phyloP scores from a whole-genome alignment of 2,797 vertebrate species.

The Cetoscarus ocellatus region DNA sequence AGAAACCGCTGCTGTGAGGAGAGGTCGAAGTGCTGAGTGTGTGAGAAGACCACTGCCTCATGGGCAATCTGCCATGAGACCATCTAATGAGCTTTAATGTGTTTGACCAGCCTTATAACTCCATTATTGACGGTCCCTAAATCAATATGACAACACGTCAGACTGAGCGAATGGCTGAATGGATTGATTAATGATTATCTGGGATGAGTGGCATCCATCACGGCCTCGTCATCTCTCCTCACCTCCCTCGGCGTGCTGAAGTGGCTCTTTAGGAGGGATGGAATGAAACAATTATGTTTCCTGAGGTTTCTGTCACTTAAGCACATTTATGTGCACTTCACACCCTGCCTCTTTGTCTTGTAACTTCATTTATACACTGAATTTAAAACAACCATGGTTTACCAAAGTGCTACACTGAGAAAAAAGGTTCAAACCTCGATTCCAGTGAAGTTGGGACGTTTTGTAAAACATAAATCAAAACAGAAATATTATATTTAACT shows the following conservation, averaged over 20 bases:
- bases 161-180: conserved; percentile 64
- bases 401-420: no score
- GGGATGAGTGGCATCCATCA: conserved; percentile 76
- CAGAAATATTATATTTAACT: no score
- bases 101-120: conserved; percentile 77
- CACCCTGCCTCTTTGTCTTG: no score
- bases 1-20: conserved; percentile 37
- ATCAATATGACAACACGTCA: conserved; percentile 81
- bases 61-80: conserved; percentile 72
- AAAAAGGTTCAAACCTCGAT: no score
- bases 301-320: no score
- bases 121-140: conserved; percentile 75
- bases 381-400: no score
- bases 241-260: conserved; percentile 54
- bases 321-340: no score
- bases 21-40: conserved; percentile 40
- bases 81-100: conserved; percentile 80
- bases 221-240: conserved; percentile 52
- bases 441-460: no score
- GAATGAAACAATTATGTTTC: no score
- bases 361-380: no score
- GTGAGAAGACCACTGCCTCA: conserved; percentile 59
- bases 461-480: no score
- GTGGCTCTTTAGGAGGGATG: conserved; percentile 7
- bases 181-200: conserved; percentile 76